Percentiles rank a stretch among this genome's conserved stretches.
Evolutionary conservation across 1,140 invertebrate genomes (phyloP).

Genomic region (Aphis gossypii): DNA sequence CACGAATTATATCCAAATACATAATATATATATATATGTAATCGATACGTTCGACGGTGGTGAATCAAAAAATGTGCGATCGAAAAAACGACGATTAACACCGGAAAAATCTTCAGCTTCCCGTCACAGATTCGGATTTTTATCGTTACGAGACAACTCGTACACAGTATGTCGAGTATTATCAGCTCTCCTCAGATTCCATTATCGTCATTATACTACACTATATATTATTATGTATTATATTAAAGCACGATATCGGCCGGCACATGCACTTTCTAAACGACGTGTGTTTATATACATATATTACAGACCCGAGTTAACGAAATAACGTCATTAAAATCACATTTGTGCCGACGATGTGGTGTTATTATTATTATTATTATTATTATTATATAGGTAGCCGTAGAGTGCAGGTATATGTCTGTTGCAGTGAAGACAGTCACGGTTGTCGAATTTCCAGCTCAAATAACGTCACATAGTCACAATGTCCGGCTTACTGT

Average conservation of each 20-base stretch:
- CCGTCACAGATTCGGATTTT: background rate
- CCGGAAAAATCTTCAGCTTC: background rate
- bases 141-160: background rate
- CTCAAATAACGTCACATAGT: background rate
- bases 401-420: background rate
- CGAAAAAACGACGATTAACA: background rate
- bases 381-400: background rate
- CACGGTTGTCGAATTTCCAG: conserved; percentile 15
- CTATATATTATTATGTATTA: background rate
- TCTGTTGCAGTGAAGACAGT: background rate
- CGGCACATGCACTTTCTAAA: conserved; percentile 44
- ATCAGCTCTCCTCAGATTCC: background rate
- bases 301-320: background rate
- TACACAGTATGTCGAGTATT: background rate
- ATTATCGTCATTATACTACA: background rate
- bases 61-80: background rate
- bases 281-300: too few relatives aligned
- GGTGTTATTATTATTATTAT: conserved; percentile 3
- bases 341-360: conserved; percentile 39
- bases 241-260: background rate
- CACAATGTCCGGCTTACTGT: background rate
- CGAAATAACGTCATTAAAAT: conserved; percentile 54
- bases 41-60: background rate
- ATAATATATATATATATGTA: background rate
- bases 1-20: background rate